Evolutionary conservation across 2,888 invertebrate genomes (phyloP).

Genomic region (Calameuta filiformis): DNA sequence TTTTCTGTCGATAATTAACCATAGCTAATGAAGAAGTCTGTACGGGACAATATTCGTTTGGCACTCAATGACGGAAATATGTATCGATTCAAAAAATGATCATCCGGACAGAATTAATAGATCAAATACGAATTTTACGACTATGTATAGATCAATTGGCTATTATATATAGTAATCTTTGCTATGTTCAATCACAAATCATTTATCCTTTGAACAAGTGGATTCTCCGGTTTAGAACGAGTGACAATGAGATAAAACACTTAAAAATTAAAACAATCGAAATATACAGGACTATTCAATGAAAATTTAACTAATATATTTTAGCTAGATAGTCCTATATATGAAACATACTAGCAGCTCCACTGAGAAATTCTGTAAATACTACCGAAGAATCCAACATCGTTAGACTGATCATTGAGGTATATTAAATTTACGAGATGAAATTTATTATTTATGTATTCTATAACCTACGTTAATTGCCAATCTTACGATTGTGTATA

Average conservation of each 20-base stretch:
- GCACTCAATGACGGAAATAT: not conserved
- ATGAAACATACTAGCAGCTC: not conserved
- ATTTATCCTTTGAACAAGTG: not conserved
- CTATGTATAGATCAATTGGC: not conserved
- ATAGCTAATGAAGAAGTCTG: not conserved
- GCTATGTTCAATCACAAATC: not conserved
- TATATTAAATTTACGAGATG: constrained; percentile 23
- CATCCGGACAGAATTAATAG: not conserved
- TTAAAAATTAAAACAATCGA: not conserved
- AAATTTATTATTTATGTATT: constrained; percentile 32
- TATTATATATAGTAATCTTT: not conserved
- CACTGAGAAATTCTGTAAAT: not conserved
- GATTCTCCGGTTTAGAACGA: not conserved
- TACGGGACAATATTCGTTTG: not conserved
- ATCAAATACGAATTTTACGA: not conserved
- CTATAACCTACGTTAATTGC: constrained; percentile 25
- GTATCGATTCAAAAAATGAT: not conserved
- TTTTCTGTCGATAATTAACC: not conserved
- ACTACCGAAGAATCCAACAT: constrained; percentile 14
- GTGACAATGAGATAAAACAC: not conserved
- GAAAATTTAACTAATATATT: not conserved
- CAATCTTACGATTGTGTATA: constrained; percentile 1
- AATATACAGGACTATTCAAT: not conserved
- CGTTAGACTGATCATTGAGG: constrained; percentile 31
- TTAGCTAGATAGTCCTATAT: not conserved